Conservation (phyloP, 2,888 invertebrate species). For the Marasmarcha lunaedactyla region DNA sequence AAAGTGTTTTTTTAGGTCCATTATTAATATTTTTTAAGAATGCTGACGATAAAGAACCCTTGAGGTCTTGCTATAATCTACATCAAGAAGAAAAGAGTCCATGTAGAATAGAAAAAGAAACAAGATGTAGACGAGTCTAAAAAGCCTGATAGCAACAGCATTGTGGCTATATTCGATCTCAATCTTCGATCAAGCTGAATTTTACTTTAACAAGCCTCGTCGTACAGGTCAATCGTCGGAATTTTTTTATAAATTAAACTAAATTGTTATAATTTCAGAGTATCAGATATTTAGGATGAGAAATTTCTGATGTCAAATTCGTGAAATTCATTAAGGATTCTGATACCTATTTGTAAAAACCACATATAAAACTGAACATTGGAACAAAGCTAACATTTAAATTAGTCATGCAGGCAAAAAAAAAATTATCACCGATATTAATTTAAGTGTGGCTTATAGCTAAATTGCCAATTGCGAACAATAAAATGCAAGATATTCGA, state of each 20-base stretch:
- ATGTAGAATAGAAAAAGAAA: conserved; percentile 18
- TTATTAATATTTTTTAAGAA: too few species aligned
- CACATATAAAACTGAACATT: background rate
- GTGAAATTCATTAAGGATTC: background rate
- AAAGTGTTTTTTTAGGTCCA: too few species aligned
- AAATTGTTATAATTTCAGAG: conserved; percentile 15
- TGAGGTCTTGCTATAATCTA: conserved; percentile 12
- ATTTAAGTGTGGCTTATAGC: conserved; percentile 10
- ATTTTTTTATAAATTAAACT: conserved; percentile 24
- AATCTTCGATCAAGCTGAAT: conserved; percentile 19
- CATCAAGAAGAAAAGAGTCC: conserved; percentile 16
- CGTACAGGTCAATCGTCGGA: conserved; percentile 22
- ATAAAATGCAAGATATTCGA: conserved; percentile 13
- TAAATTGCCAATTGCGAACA: conserved; percentile 12
- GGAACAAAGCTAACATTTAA: conserved; percentile 6
- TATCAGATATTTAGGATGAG: conserved; percentile 12
- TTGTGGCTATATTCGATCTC: too few species aligned
- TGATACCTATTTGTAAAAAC: conserved; percentile 1
- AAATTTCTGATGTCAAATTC: background rate
- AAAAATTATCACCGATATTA: conserved; percentile 10
- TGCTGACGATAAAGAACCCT: background rate
- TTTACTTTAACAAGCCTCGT: conserved; percentile 25
- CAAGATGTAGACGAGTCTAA: too few species aligned
- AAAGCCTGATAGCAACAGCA: too few species aligned
- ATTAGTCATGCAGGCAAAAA: conserved; percentile 3